Percentiles rank a stretch among this genome's conserved stretches.
phyloP scores from a whole-genome alignment of 2,888 invertebrate genomes.

The Limnephilus auricula region DNA sequence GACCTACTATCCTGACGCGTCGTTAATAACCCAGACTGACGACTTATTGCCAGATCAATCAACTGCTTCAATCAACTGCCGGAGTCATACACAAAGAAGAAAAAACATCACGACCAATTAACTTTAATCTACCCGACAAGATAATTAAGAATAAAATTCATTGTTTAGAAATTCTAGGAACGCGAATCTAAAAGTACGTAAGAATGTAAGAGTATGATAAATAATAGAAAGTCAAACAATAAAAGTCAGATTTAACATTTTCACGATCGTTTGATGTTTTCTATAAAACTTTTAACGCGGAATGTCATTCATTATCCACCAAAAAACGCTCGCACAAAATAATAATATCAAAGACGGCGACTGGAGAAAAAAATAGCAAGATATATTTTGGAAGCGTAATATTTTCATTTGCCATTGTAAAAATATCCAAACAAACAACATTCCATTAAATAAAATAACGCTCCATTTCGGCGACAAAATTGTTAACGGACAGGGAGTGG shows the following conservation, averaged over 20 bases:
- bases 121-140: neutral
- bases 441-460: conserved; percentile 33
- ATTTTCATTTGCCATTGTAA: neutral
- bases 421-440: conserved; percentile 22
- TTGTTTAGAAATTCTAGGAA: neutral
- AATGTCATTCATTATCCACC: neutral
- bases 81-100: neutral
- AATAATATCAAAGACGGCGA: neutral
- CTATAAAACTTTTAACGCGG: neutral
- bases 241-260: neutral
- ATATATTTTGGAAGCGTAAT: conserved; percentile 8
- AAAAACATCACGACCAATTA: neutral
- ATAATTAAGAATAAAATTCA: neutral
- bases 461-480: conserved; percentile 37
- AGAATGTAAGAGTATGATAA: neutral
- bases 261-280: neutral
- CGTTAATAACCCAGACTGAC: conserved; percentile 18
- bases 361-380: neutral
- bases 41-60: conserved; percentile 33
- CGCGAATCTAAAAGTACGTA: neutral
- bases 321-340: neutral
- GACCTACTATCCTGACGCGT: conserved; percentile 13
- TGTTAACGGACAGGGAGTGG: neutral
- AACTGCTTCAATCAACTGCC: neutral
- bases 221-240: neutral